Percentiles rank a stretch among this genome's conserved stretches.
These are phyloP conservation scores for Meteorus colon DNA, from an alignment of 2,888 invertebrate species.

Conservation along the genomic window DNA sequence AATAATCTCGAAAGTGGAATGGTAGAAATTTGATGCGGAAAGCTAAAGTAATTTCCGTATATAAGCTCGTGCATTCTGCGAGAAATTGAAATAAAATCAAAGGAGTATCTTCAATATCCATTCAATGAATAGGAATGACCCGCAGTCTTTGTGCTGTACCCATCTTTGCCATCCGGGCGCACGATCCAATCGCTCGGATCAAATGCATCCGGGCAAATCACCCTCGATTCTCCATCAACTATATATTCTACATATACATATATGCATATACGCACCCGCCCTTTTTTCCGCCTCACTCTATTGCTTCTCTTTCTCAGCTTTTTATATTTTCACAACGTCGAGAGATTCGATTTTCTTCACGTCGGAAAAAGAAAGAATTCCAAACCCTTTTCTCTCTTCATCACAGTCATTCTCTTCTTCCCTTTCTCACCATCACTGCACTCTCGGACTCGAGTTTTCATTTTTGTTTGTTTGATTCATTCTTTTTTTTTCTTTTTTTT, in stretches of 20 bases:
- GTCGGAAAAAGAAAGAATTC: slow-evolving; percentile 28
- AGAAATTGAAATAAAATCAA: slow-evolving; percentile 64
- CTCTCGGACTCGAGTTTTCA: not conserved
- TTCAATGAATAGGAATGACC: slow-evolving; percentile 62
- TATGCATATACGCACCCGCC: slow-evolving; percentile 18
- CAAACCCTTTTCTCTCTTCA: slow-evolving; percentile 35
- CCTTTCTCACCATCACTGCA: slow-evolving; percentile 18
- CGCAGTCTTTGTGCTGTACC: slow-evolving; percentile 36
- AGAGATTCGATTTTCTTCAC: slow-evolving; percentile 44
- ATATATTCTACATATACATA: slow-evolving; percentile 1
- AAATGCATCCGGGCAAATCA: slow-evolving; percentile 54
- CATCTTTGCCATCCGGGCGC: slow-evolving; percentile 49
- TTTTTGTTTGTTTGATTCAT: not conserved
- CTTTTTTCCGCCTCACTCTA: slow-evolving; percentile 27
- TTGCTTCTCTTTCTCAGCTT: slow-evolving; percentile 21
- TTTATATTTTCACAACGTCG: slow-evolving; percentile 36
- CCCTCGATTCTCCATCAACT: slow-evolving; percentile 39
- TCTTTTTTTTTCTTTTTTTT: not conserved
- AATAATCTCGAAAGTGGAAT: slow-evolving; percentile 42
- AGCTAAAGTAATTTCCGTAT: slow-evolving; percentile 58
- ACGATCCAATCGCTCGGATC: slow-evolving; percentile 57
- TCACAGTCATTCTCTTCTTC: not conserved
- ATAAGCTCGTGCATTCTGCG: slow-evolving; percentile 48
- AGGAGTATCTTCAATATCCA: slow-evolving; percentile 61
- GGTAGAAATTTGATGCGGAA: slow-evolving; percentile 44